Evolutionary conservation across 2,113 vertebrate species (phyloP), one percentile per base, ranked within the genome.

Genomic region (Caranx ignobilis): DNA sequence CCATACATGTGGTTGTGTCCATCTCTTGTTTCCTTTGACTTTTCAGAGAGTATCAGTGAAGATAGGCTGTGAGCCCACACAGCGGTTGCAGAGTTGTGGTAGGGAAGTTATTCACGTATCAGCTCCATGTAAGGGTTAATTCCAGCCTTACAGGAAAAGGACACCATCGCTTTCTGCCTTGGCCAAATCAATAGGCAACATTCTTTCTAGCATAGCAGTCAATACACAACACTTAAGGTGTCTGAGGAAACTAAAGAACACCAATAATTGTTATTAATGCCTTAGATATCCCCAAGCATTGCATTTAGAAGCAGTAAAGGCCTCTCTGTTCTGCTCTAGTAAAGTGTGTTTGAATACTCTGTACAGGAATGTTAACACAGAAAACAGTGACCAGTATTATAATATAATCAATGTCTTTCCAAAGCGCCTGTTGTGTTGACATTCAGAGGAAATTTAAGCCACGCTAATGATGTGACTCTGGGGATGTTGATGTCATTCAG

Each of bases 261-360:
- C 84, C 89, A 93, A 92, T 93, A 94, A 95, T 90, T 94, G 90
- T 94, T 94, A 94, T 93, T 93, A 94, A 93, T 94, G 84, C 71
- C 39, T 71, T 47, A 71, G 52, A 87, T 90, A 82, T 91, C 85
- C 82, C 81, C 81, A 79, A 86, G 84, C 79, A 77, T 83, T 82
- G 72, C 50, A 54, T 92, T 91, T 87, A 91, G 71, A 79, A 61
- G 81, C 71, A 72, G 74, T 89, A 50, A 37, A 75, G 63, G 32
- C 69, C 71, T 73, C 52, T 26, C 26, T 26, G 26, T 32, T 31
- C 16, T 35, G 47, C 18, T 55, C 48, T 7, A 31, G 59, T 41
- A 15, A 37, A 18, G 41, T 62, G 18, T 55, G 15, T 48, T n/a
- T 32, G 18, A 35, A 31, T 32, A 6, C 3, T 31, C 19, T 57